Conservation (phyloP, 35 echinoderm and acorn worm genomes). For the Apostichopus californicus region DNA sequence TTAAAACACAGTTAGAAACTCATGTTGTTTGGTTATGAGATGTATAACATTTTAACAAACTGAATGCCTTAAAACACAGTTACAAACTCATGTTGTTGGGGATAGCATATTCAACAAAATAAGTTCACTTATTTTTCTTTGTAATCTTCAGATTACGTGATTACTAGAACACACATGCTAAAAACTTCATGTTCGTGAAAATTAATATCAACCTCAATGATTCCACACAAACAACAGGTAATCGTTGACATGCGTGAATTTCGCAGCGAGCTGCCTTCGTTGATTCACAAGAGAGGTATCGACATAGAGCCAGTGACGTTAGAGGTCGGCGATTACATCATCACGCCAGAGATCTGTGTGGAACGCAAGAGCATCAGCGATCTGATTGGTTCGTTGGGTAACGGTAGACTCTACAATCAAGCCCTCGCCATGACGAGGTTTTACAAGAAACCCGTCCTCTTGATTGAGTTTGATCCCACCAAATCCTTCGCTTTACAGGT, state of each 20-base stretch:
- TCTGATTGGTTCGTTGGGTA: constrained; percentile 92
- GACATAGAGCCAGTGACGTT: constrained; percentile 94
- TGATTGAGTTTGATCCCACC: constrained; percentile 96
- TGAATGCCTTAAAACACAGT: too few relatives aligned
- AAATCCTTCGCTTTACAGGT: constrained; percentile 97
- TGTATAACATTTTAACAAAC: too few relatives aligned
- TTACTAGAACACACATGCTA: too few relatives aligned
- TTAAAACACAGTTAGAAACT: too few relatives aligned
- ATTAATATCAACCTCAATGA: too few relatives aligned
- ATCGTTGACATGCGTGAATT: constrained; percentile 99
- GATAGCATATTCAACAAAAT: too few relatives aligned
- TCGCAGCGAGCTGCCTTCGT: constrained; percentile 88
- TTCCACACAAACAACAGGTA: constrained; percentile 36
- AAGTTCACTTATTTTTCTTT: too few relatives aligned
- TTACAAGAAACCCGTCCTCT: constrained; percentile 88
- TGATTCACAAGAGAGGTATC: constrained; percentile 92
- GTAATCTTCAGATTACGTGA: too few relatives aligned
- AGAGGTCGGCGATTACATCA: constrained; percentile 98
- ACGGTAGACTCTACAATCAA: constrained; percentile 91
- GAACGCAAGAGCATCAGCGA: constrained; percentile 98
- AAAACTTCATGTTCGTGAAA: too few relatives aligned
- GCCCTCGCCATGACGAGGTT: constrained; percentile 81
- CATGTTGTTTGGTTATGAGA: too few relatives aligned
- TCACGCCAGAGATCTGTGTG: constrained; percentile 96
- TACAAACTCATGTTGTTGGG: too few relatives aligned